A percentile compares a stretch with the other conserved stretches of the same genome.
Conservation (phyloP, 2,113 vertebrate genomes). For the Sphyrna mokarran region DNA sequence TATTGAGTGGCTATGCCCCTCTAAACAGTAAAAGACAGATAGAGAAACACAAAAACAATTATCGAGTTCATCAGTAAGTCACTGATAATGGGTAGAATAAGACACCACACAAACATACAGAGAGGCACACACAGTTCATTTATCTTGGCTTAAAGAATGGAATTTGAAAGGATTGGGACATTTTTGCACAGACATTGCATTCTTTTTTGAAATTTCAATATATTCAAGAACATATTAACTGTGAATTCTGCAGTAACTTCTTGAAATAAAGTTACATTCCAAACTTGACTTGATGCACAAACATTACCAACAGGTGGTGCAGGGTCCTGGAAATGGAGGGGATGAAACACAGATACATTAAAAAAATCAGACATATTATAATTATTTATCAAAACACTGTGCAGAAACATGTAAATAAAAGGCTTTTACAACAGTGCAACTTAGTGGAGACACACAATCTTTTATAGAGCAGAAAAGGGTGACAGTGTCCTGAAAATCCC, state of each 20-base stretch:
- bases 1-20: not conserved
- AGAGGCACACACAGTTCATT: not conserved
- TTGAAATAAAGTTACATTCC: not conserved
- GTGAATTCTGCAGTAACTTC: not conserved
- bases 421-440: not conserved
- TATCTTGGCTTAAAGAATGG: not conserved
- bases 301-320: not conserved
- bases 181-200: not conserved
- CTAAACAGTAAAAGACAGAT: not conserved
- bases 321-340: not conserved
- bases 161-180: not conserved
- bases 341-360: not conserved
- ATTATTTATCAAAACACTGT: not conserved
- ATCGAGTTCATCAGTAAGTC: not conserved
- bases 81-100: not conserved
- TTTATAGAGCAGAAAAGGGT: not conserved
- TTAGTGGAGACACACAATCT: not conserved
- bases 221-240: not conserved
- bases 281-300: not conserved
- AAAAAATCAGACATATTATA: not conserved
- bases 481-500: not conserved
- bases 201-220: not conserved
- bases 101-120: not conserved
- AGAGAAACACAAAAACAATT: constrained; percentile 8
- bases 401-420: not conserved